Base-by-base conservation (phyloP, 2,888 invertebrate species). In the Nymphalis polychloros region DNA sequence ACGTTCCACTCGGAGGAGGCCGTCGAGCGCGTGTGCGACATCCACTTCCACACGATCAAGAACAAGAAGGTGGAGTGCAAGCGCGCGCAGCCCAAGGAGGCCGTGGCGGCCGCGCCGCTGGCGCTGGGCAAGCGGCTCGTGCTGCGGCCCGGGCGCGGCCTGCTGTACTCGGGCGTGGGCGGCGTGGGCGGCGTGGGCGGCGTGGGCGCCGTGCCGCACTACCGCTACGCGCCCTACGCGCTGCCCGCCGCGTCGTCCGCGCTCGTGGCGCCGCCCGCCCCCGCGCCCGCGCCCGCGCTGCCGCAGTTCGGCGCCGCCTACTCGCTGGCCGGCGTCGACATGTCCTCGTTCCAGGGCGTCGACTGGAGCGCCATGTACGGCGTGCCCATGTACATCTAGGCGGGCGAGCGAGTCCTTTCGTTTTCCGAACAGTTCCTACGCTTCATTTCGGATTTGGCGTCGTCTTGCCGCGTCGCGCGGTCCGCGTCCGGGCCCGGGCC, bases 321-420 rank as follows among this genome's bases (percentile, higher is more conserved):
- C 91, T 96, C 96, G 77, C 94, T 97, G 76, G 96, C 97, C 83
- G 97, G 97, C 85, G 97, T 97, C 73, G 97, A 97, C 92, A 97
- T 97, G 97, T 96, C 97, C 72, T 96, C 97, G 84, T 97, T 97
- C 94, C 97, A 97, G 88, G 96, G 97, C 70, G 96, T 97, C 78
- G 97, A 97, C 90, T 97, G 97, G 97, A 95, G 96, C 81, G 96
- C 96, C 80, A 96, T 97, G 96, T 97, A 97, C 89, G 97, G 97
- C 82, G 96, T 97, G 93, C 97, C 97, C 86, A 97, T 97, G 97
- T 97, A 97, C 93, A 97, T 97, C 86, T 96, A 95, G 93, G 87
- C 74, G 27, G 6, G 73, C 72, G 64, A 62, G 72, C 73, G 64
- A 23, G 75, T 74, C 76, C 73, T 73, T 72, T 76, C 75, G 76